These are phyloP conservation scores for Epirrhoe tristata DNA, from an alignment of 2,888 invertebrate species.

Conservation along the genomic window DNA sequence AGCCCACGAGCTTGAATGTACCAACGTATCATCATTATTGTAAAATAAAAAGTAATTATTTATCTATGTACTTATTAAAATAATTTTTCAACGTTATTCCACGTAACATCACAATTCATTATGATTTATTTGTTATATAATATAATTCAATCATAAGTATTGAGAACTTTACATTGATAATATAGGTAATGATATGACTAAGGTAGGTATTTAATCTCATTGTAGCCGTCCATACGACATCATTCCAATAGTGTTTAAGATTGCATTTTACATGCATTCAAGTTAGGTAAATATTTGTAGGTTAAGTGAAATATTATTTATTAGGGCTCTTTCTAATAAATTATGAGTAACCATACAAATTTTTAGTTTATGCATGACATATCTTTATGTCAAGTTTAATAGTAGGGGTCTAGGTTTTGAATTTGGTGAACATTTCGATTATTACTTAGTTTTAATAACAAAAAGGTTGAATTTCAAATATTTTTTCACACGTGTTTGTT, in stretches of 20 bases:
- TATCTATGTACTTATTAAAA: neutral
- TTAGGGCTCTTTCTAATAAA: neutral
- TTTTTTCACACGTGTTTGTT: too few species aligned
- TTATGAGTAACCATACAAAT: too few species aligned
- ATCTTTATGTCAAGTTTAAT: too few species aligned
- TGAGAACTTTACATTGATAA: constrained; percentile 7
- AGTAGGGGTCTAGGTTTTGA: too few species aligned
- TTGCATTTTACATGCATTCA: neutral
- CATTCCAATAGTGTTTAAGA: constrained; percentile 23
- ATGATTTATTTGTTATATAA: neutral
- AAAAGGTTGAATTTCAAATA: too few species aligned
- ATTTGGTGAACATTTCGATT: too few species aligned
- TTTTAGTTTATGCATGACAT: too few species aligned
- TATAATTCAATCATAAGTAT: neutral
- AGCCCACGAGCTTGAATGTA: too few species aligned
- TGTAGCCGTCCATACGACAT: constrained; percentile 65
- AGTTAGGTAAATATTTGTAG: neutral
- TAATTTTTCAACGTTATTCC: neutral
- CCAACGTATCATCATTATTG: too few species aligned
- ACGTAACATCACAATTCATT: constrained; percentile 16
- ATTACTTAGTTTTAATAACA: too few species aligned
- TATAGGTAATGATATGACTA: constrained; percentile 8
- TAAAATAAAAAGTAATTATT: neutral
- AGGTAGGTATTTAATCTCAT: neutral
- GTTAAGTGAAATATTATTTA: neutral